Base-by-base conservation (phyloP, 1,140 invertebrate species). In the Eciton burchellii region DNA sequence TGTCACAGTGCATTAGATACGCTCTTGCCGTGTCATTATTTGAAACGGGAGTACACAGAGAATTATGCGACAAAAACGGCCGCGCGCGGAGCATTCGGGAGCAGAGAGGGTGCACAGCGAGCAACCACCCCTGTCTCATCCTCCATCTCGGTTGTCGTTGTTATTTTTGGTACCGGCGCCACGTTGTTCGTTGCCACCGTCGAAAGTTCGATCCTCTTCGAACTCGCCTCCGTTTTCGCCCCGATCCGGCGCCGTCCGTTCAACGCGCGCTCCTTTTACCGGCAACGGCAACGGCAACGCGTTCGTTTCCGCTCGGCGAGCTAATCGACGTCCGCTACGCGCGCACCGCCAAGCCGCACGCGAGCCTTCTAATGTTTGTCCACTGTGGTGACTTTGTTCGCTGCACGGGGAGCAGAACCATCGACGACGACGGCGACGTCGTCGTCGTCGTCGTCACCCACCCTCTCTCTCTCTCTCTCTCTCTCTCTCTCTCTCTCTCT, bases 1-100 rank as follows among this genome's bases (percentile, higher is more conserved):
- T 72, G 79, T 70, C 60, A 65, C 68, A 57, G 62, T 73, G 79
- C 79, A 77, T 87, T 85, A 76, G 83, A 65, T 71, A 70, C 68
- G 76, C 83, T 81, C 71, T 72, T 74, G 84, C 54, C 83, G 41
- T 57, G 83, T 81, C 76, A 65, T 82, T 63, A 68, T 56, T 81
- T 59, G 54, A 43, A 63, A 85, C 83, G 76, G 49, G 54, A 74
- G 74, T 74, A 74, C 74, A 79, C 72, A 63, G 81, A 82, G 72
- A 76, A 82, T 73, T 76, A 76, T 76, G 71, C 72, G 45, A 77
- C 41, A 82, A 82, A 82, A 82, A 82, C 47, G 59, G 19, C n/a
- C 57, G 59, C 35, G 26, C 56, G 56, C 52, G 70, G 45, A 45
- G 81, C 56, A 60, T 49, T 62, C 47, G 74, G 47, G 60, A 77